Evolutionary conservation across 1,140 invertebrate genomes (phyloP), one percentile per base, ranked within the genome.

Genomic region (Nephotettix cincticeps): DNA sequence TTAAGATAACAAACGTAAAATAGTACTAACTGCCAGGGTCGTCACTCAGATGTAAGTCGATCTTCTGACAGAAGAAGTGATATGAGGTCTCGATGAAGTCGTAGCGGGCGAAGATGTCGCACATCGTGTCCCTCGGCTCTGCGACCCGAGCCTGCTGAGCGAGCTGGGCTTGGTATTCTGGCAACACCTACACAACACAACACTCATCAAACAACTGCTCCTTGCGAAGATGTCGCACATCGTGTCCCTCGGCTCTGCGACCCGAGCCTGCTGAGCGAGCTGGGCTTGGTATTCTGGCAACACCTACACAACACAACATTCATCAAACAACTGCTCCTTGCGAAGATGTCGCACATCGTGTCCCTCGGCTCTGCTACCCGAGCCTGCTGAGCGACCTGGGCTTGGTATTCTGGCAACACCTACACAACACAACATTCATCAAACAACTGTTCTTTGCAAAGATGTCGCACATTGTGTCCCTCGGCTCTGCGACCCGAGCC

Each of bases 61-160:
- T 95, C 77, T 93, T 88, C 65, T 95, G 92, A 71, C 94, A 95
- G 69, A 96, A 87, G 79, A 99, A 90, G 83, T 99, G 98, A 84
- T 98, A 98, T 0, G 97, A 99, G 0, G 98, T 99, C 84, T 99
- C 97, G 4, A 93, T 84, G 29, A 99, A 95, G 85, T 99, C 97
- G 83, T 94, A 96, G 70, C 87, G 87, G 21, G 89, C 86, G 83
- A 99, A 99, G 78, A 94, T 86, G 77, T 86, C 58, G 14, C 19
- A 88, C 32, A 87, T 84, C 29, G 87, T 83, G 47, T 84, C 79
- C 63, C 82, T 83, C 51, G 66, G 77, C 56, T 79, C 68, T 80
- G 76, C 82, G 69, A 81, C 83, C 78, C 80, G 76, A 17, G 83
- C 84, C 80, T 90, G 85, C 74, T 91, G 91, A 19, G 88, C 87